Percentiles rank a stretch among this genome's conserved stretches.
Conservation (phyloP, 2,888 invertebrate genomes). For the Dryobotodes eremita region DNA sequence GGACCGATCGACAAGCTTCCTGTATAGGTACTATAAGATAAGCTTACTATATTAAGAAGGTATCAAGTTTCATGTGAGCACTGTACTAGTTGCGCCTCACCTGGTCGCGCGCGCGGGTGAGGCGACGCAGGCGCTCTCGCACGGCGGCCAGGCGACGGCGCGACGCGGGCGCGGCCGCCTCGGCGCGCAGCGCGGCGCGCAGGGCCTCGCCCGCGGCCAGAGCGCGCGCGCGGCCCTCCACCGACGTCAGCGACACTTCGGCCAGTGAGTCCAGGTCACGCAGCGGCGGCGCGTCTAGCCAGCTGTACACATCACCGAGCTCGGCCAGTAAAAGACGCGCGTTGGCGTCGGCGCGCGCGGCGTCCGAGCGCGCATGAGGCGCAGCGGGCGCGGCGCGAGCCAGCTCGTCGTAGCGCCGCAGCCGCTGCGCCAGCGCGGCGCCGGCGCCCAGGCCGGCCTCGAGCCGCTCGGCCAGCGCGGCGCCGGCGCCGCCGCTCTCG, state of each 20-base stretch:
- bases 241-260: conserved; percentile 77
- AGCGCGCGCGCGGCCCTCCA: conserved; percentile 80
- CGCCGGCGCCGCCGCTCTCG: conserved; percentile 95
- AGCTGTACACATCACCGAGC: conserved; percentile 91
- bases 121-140: conserved; percentile 81
- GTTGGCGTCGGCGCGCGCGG: conserved; percentile 93
- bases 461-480: conserved; percentile 92
- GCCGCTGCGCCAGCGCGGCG: conserved; percentile 78
- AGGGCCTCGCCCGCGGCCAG: conserved; percentile 76
- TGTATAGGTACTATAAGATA: background rate
- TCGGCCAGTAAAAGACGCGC: conserved; percentile 95
- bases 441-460: conserved; percentile 90
- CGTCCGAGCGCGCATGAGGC: conserved; percentile 82
- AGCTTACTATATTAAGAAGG: background rate
- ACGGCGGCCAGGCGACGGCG: conserved; percentile 77
- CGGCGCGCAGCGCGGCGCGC: conserved; percentile 72
- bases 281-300: conserved; percentile 84
- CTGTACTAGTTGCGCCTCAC: conserved; percentile 74
- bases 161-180: conserved; percentile 67
- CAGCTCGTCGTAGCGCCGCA: conserved; percentile 91
- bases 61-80: background rate
- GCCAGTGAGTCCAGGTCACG: conserved; percentile 79
- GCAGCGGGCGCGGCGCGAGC: conserved; percentile 89
- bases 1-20: background rate
- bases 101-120: conserved; percentile 79